Base-by-base conservation (phyloP, 2,113 vertebrate species). In the Chionis minor region DNA sequence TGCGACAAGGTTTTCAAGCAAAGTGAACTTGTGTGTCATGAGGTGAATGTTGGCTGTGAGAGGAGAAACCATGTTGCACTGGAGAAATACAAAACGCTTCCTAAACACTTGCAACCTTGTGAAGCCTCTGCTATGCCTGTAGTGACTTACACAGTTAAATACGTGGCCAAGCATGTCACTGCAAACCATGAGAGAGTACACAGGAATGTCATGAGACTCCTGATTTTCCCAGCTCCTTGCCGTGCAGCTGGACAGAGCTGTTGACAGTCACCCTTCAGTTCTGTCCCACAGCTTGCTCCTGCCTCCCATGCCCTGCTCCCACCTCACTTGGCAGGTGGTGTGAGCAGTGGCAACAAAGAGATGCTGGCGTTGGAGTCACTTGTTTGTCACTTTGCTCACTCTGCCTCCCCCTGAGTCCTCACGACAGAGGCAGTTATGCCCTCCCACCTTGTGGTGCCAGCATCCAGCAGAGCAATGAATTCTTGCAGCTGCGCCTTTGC, bases 391-490 rank as follows among this genome's bases (percentile, higher is more conserved):
- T 93, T 87, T 67, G 28, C 70, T 89, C 38, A 3, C 54, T 73
- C 69, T 52, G 77, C 72, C 81, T 86, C 74, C 58, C 66, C 80
- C 73, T 8, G 26, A 75, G 66, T 70, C 86, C 66, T 88, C 61
- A 12, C 32, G 70, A 69, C 71, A 82, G 59, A 87, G 84, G 74
- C 51, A 66, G 81, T 55, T 78, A 21, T n/a, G 51, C 81, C 81
- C 44, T 80, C 91, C 91, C 71, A 77, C 71, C 63, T 66, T 6
- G 66, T 49, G 22, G 33, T 92, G 95, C 96, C 93, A 97, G 89
- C 89, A 95, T 80, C 96, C 95, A 86, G 91, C 95, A 89, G 94
- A 10, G 84, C 92, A 79, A 79, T 94, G 96, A 94, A 95, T 95
- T 91, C 86, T 42, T 94, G 92, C 96, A 95, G 92, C 95, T 96